Evolutionary conservation across 2,888 invertebrate species (phyloP).

Genomic region (Aphodius sticticus): DNA sequence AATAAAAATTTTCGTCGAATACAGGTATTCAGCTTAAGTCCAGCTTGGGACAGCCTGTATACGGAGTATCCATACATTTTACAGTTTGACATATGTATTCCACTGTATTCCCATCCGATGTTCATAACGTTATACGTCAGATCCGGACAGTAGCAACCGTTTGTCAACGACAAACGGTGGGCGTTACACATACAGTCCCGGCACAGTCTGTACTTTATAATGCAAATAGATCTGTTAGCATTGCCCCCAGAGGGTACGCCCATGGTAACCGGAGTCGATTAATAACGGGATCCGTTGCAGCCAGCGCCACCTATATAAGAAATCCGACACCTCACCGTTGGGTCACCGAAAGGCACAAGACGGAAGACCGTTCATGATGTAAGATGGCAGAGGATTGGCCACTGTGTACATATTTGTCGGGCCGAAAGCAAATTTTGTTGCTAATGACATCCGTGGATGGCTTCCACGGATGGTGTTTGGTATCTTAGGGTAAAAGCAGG

Average conservation of each 20-base stretch:
- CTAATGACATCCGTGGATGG: background rate
- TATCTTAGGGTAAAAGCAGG: background rate
- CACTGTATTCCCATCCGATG: too few relatives aligned
- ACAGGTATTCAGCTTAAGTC: too few relatives aligned
- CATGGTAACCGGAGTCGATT: background rate
- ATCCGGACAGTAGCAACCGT: slow-evolving; percentile 20
- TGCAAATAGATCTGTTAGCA: slow-evolving; percentile 54
- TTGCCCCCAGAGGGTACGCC: slow-evolving; percentile 32
- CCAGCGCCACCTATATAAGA: background rate
- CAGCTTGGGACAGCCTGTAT: too few relatives aligned
- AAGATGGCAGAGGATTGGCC: background rate
- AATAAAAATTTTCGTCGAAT: too few relatives aligned
- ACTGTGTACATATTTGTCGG: background rate
- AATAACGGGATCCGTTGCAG: slow-evolving; percentile 16
- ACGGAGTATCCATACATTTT: too few relatives aligned
- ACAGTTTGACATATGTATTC: too few relatives aligned
- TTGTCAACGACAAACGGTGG: slow-evolving; percentile 53
- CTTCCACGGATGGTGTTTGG: too few relatives aligned
- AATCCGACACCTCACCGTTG: background rate
- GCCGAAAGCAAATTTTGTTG: background rate
- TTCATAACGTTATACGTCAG: too few relatives aligned
- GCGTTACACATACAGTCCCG: slow-evolving; percentile 39
- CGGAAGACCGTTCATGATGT: background rate
- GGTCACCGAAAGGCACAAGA: background rate
- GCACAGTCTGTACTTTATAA: slow-evolving; percentile 49